Percentiles rank a stretch among this genome's conserved stretches.
phyloP scores from a whole-genome alignment of 1,140 invertebrate species.

The Patella vulgata region DNA sequence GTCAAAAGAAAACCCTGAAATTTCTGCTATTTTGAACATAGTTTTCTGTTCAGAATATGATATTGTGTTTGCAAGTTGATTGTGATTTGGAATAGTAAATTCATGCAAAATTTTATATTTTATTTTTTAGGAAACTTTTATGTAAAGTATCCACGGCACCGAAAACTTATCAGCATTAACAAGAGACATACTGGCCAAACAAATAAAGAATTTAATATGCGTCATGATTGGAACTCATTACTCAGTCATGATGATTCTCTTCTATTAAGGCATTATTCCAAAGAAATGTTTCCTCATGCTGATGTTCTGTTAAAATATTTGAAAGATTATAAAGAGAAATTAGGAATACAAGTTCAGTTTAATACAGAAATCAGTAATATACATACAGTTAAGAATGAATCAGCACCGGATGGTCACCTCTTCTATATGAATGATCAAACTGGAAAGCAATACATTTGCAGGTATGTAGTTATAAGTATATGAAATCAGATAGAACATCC shows the following conservation, averaged over 20 bases:
- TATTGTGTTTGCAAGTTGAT: too few relatives aligned
- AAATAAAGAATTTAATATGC: conserved; percentile 69
- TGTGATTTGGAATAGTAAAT: too few relatives aligned
- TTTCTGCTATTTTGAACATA: too few relatives aligned
- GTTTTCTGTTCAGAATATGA: too few relatives aligned
- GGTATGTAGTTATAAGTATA: conserved; percentile 52
- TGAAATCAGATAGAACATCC: too few relatives aligned
- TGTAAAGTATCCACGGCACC: conserved; percentile 66
- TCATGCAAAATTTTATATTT: not conserved
- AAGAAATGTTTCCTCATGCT: conserved; percentile 66
- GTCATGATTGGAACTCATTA: conserved; percentile 70
- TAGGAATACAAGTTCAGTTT: conserved; percentile 63
- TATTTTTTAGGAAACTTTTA: conserved; percentile 66
- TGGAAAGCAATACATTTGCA: conserved; percentile 58
- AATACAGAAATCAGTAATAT: conserved; percentile 65
- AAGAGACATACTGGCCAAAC: conserved; percentile 67
- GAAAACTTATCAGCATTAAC: conserved; percentile 69
- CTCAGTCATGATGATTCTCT: conserved; percentile 64
- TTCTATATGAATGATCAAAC: conserved; percentile 63
- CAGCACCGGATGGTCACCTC: conserved; percentile 25
- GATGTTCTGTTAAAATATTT: conserved; percentile 63
- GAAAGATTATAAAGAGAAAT: conserved; percentile 58
- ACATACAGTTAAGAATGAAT: conserved; percentile 20
- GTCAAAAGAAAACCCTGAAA: too few relatives aligned
- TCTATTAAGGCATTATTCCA: conserved; percentile 61